phyloP scores from a whole-genome alignment of 2,797 vertebrate genomes.

The Danionella dracula region DNA sequence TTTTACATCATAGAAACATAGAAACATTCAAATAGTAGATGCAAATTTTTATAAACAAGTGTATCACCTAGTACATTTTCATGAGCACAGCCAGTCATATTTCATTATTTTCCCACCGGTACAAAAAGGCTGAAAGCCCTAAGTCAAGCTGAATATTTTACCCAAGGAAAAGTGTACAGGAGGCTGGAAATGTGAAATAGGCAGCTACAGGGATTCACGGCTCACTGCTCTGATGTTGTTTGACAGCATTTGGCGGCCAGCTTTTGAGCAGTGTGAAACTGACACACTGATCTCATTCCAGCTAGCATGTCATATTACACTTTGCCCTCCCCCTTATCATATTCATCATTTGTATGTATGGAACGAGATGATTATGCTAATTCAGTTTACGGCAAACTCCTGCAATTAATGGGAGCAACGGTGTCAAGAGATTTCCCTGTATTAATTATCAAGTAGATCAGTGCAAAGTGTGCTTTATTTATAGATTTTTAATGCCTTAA shows the following conservation, averaged over 20 bases:
- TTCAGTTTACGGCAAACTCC: conserved; percentile 35
- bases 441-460: not conserved
- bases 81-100: not conserved
- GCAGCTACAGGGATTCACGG: not conserved
- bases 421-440: not conserved
- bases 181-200: not conserved
- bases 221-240: conserved; percentile 32
- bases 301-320: conserved; percentile 2
- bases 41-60: not conserved
- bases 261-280: conserved; percentile 22
- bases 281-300: conserved; percentile 36
- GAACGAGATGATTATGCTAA: conserved; percentile 62
- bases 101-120: not conserved
- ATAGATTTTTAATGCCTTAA: not conserved
- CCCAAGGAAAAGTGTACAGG: not conserved
- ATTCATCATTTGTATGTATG: conserved; percentile 57
- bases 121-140: not conserved
- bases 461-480: not conserved
- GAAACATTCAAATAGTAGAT: not conserved
- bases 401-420: not conserved
- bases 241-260: conserved; percentile 27
- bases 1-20: no score
- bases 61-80: not conserved
- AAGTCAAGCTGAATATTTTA: conserved; percentile 8
- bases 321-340: not conserved